Conservation (phyloP, 2,113 vertebrate species). For the Cynocephalus volans region DNA sequence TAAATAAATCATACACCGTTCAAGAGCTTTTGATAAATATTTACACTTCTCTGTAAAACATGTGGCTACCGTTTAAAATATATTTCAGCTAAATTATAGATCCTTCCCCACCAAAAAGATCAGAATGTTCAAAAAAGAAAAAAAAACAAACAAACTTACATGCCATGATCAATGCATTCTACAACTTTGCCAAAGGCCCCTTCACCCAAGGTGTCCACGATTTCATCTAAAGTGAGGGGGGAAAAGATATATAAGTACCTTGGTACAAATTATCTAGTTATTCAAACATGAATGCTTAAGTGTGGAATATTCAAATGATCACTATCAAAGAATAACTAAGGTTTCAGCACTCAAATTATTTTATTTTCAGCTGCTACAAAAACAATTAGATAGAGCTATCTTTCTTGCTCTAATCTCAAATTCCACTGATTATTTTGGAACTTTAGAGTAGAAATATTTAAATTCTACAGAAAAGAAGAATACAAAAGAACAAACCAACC, state of each 20-base stretch:
- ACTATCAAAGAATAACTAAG: constrained; percentile 90
- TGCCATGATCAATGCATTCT: constrained; percentile 96
- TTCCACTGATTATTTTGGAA: constrained; percentile 89
- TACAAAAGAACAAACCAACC: constrained; percentile 90
- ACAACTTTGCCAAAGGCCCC: constrained; percentile 99
- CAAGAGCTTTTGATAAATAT: constrained; percentile 29
- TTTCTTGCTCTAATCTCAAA: constrained; percentile 90
- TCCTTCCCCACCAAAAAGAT: background rate
- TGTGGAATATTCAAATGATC: constrained; percentile 88
- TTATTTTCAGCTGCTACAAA: constrained; percentile 90
- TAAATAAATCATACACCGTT: background rate
- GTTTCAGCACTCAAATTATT: constrained; percentile 90
- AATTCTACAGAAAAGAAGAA: constrained; percentile 92
- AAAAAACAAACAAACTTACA: constrained; percentile 86
- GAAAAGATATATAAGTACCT: constrained; percentile 82
- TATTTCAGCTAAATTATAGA: constrained; percentile 6
- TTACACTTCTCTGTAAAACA: constrained; percentile 10
- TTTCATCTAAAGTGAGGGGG: constrained; percentile 95
- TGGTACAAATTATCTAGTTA: constrained; percentile 71
- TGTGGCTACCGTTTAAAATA: background rate
- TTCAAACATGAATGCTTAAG: constrained; percentile 86
- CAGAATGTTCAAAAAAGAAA: constrained; percentile 25
- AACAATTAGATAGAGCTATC: constrained; percentile 91
- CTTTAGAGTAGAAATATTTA: constrained; percentile 90
- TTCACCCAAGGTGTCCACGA: constrained; percentile 97